Base-by-base conservation (phyloP, 2,888 invertebrate species). In the Reticulitermes lucifugus region DNA sequence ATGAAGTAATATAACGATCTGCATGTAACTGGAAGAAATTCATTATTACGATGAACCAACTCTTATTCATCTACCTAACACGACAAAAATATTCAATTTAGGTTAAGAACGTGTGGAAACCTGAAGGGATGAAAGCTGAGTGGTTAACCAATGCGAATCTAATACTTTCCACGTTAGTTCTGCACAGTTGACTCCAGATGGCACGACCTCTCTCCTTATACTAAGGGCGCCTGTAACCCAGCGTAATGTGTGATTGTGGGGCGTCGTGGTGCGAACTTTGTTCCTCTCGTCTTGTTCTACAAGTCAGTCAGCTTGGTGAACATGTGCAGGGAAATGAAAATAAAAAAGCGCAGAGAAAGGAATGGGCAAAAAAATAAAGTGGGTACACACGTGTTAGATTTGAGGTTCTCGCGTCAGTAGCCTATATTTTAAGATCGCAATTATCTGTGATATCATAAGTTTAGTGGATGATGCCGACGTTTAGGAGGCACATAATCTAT, bases 81-180 rank as follows among this genome's bases (percentile, higher is more conserved):
- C 0, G 2, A n/a, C 25, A 46, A 22, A 41, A 73, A 77, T 77
- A n/a, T 77, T 46, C 22, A 77, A 22, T 77, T 77, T 43, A 46
- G n/a, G 22, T n/a, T 46, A 41, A 43, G 81, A 65, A 81, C 12
- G 46, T 46, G 46, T 46, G 46, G 12, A 46, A 46, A 12, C 22
- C 43, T 60, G n/a, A 81, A 18, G 77, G 22, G 22, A 22, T 65
- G 65, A n/a, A 60, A 60, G 25, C 35, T 75, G 85, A 83, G 83
- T 79, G 85, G 85, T 85, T 85, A 85, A 85, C 85, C 85, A 85
- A 71, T 83, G 80, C 80, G 83, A 85, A 80, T 79, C 83, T 83
- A 85, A 85, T 85, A 85, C 85, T 85, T 85, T 85, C 83, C 85
- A 41, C 83, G 85, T 85, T 85, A 85, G 85, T 85, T 85, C 85